These are phyloP conservation scores for Watsonalla cultraria DNA, from an alignment of 2,888 invertebrate genomes.

Conservation along the genomic window DNA sequence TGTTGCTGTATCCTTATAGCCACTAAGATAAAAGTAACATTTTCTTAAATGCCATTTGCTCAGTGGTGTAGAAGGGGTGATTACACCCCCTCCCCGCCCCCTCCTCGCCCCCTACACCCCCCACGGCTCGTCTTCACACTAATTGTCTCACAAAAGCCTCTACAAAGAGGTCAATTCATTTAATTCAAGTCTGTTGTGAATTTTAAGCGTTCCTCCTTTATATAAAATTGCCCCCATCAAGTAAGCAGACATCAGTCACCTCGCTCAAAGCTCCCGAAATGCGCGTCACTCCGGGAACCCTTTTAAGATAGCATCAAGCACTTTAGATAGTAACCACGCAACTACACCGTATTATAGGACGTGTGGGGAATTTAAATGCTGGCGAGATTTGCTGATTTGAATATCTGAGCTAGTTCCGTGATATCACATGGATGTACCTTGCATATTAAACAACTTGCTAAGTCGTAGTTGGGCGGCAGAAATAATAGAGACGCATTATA, in stretches of 20 bases:
- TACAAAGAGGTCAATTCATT: slow-evolving; percentile 1
- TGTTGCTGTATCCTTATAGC: neutral
- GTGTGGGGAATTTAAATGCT: neutral
- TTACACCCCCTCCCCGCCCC: neutral
- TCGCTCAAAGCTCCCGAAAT: neutral
- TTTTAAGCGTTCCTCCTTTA: neutral
- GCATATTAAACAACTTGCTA: no score
- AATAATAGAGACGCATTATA: no score
- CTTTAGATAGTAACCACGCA: neutral
- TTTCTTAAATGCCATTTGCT: neutral
- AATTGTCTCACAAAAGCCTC: neutral
- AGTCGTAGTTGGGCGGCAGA: no score
- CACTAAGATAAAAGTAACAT: neutral
- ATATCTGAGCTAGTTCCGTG: no score
- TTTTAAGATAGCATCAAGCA: slow-evolving; percentile 3
- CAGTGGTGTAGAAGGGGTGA: neutral
- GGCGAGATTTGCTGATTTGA: no score
- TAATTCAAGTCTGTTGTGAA: neutral
- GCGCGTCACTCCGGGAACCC: slow-evolving; percentile 1
- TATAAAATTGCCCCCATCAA: neutral
- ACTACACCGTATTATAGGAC: neutral
- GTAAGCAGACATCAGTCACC: neutral
- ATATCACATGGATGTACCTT: no score
- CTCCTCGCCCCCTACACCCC: neutral
- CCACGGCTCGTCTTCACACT: neutral